Base-by-base conservation (phyloP, 1,140 invertebrate species). In the Musca domestica region DNA sequence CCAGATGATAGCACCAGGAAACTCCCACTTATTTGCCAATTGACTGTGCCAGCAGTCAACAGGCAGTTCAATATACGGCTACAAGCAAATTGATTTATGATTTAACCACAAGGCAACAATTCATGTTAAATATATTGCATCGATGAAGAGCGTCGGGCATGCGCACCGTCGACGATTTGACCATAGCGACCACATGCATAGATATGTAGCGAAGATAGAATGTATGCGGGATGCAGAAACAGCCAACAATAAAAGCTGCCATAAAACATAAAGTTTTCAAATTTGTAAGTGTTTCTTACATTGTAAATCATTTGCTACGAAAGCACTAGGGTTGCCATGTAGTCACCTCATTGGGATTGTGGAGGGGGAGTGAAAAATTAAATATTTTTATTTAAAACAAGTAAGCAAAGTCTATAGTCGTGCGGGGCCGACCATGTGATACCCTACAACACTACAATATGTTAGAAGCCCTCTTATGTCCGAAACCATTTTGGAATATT, bases 41-140 rank as follows among this genome's bases (percentile, higher is more conserved):
- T 9, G 27, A 58, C 54, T 30, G 25, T 41, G 34, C 34, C 6
- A 41, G 10, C 34, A 41, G 34, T 41, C 34, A 41, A 58, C 23
- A 27, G 54, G 25, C 34, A 34, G 7, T 61, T 34, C 12, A 27
- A 17, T 15, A 54, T 23, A 10, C n/a, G 23, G n/a, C 34, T 10
- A 27, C 23, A 58, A 6, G 41, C n/a, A 41, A 41, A 41, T 61
- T 61, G 56, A 61, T 61, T 61, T 61, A 61, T 61, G 56, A 30
- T 34, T 61, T 61, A 61, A 61, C 56, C 56, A 61, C 56, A 61
- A 61, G 56, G 56, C 56, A 34, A 61, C 56, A 61, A 61, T 61
- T 61, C 56, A 61, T 61, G 56, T 61, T 34, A 61, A 61, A 61
- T 61, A 61, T 61, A 61, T 61, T 61, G 56, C 27, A 41, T 61